Percentiles rank a stretch among this genome's conserved stretches.
Conservation (phyloP, 1,140 invertebrate species). For the Lordiphosa stackelbergi region DNA sequence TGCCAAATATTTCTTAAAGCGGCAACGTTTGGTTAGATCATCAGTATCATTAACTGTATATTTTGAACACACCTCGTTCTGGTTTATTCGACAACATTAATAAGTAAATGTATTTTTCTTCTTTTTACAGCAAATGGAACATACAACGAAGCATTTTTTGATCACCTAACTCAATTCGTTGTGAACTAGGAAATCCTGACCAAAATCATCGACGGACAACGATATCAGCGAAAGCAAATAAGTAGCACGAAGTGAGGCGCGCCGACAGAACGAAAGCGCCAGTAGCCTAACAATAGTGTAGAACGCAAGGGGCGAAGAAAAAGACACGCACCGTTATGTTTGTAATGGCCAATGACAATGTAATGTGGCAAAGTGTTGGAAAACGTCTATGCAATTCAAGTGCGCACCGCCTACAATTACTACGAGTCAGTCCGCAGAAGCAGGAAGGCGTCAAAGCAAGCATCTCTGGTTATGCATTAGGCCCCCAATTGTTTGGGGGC, state of each 20-base stretch:
- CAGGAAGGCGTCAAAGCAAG: slow-evolving; percentile 47
- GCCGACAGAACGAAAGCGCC: slow-evolving; percentile 5
- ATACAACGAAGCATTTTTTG: slow-evolving; percentile 47
- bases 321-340: slow-evolving; percentile 65
- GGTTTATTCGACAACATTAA: not conserved
- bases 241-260: slow-evolving; percentile 16
- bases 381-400: slow-evolving; percentile 68
- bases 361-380: slow-evolving; percentile 74
- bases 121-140: slow-evolving; percentile 33
- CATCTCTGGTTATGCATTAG: slow-evolving; percentile 69
- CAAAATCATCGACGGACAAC: slow-evolving; percentile 31
- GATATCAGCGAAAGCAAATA: slow-evolving; percentile 16
- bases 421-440: slow-evolving; percentile 31
- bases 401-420: slow-evolving; percentile 53
- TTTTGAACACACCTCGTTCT: no score
- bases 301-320: slow-evolving; percentile 16
- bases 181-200: slow-evolving; percentile 12
- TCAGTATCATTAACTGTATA: no score
- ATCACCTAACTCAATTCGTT: slow-evolving; percentile 35
- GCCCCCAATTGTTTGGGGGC: slow-evolving; percentile 76
- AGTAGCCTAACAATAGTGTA: slow-evolving; percentile 7
- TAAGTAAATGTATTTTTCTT: not conserved
- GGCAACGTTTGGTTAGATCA: no score
- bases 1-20: no score
- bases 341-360: slow-evolving; percentile 76